These are phyloP conservation scores for Phortica variegata DNA, from an alignment of 1,140 invertebrate species.

Conservation along the genomic window DNA sequence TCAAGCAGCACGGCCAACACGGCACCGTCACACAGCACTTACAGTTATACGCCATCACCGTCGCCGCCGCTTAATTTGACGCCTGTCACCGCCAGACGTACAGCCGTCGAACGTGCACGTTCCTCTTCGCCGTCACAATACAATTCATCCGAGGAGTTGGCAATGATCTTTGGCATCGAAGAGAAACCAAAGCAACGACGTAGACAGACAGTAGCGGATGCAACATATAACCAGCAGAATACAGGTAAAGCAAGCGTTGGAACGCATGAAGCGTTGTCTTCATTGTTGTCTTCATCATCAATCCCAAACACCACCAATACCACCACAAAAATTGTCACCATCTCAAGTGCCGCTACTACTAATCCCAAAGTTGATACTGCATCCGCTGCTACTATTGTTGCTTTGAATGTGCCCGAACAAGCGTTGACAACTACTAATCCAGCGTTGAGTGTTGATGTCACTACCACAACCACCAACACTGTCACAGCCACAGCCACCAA, in stretches of 20 bases:
- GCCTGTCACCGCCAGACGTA: constrained; percentile 27
- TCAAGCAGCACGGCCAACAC: constrained; percentile 8
- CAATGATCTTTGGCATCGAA: constrained; percentile 61
- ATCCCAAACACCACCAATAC: constrained; percentile 2
- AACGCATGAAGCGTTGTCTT: constrained; percentile 10
- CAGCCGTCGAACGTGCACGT: constrained; percentile 6
- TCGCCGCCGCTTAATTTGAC: constrained; percentile 44
- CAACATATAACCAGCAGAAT: constrained; percentile 9
- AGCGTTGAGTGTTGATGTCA: constrained; percentile 40
- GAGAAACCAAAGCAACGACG: constrained; percentile 29
- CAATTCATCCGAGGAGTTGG: constrained; percentile 64
- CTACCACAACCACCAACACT: constrained; percentile 22
- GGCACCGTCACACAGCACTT: constrained; percentile 25
- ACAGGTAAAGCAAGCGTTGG: constrained; percentile 39
- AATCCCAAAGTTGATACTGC: constrained; percentile 22
- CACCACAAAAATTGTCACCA: constrained; percentile 9
- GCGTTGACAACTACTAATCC: constrained; percentile 31
- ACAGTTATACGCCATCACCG: constrained; percentile 23
- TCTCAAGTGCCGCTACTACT: constrained; percentile 25
- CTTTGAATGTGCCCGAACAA: background rate
- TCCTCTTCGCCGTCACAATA: constrained; percentile 60
- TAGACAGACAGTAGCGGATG: constrained; percentile 8
- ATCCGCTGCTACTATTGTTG: constrained; percentile 13
- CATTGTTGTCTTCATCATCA: constrained; percentile 6
- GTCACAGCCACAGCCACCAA: constrained; percentile 24